phyloP scores from a whole-genome alignment of 2,888 invertebrate genomes.

The Anthrax anthrax region DNA sequence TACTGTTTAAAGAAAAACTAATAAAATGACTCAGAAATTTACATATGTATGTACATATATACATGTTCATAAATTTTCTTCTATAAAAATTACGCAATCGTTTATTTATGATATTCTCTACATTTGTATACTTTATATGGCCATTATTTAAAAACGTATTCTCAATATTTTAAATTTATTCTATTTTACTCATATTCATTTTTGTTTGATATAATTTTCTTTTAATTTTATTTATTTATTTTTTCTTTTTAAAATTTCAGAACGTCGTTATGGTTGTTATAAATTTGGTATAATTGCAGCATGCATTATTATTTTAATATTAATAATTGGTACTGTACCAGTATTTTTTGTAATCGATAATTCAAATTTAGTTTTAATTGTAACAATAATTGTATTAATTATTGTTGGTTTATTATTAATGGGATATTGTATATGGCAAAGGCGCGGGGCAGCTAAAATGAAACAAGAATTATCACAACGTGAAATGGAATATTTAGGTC shows the following conservation, averaged over 20 bases:
- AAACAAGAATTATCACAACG: conserved; percentile 6
- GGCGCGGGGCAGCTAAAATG: conserved; percentile 7
- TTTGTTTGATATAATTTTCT: too few species aligned
- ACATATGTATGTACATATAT: too few species aligned
- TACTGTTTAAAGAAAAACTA: too few species aligned
- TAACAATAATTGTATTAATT: conserved; percentile 10
- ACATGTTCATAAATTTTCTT: too few species aligned
- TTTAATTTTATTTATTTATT: not conserved
- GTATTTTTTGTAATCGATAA: conserved; percentile 9
- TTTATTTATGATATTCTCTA: too few species aligned
- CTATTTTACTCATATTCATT: too few species aligned
- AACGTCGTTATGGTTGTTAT: conserved; percentile 12
- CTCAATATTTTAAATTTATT: too few species aligned
- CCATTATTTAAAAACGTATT: too few species aligned
- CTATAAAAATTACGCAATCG: too few species aligned
- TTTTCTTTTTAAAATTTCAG: conserved; percentile 6
- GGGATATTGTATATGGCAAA: conserved; percentile 11
- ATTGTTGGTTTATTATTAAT: conserved; percentile 10
- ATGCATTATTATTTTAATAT: conserved; percentile 9
- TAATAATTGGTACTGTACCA: conserved; percentile 11
- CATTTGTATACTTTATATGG: too few species aligned
- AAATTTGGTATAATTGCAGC: conserved; percentile 11
- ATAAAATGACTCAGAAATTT: too few species aligned
- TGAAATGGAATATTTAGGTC: conserved; percentile 10
- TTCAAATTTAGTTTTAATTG: conserved; percentile 10